Base-by-base conservation (phyloP, 2,113 vertebrate species). In the Halichoerus grypus region DNA sequence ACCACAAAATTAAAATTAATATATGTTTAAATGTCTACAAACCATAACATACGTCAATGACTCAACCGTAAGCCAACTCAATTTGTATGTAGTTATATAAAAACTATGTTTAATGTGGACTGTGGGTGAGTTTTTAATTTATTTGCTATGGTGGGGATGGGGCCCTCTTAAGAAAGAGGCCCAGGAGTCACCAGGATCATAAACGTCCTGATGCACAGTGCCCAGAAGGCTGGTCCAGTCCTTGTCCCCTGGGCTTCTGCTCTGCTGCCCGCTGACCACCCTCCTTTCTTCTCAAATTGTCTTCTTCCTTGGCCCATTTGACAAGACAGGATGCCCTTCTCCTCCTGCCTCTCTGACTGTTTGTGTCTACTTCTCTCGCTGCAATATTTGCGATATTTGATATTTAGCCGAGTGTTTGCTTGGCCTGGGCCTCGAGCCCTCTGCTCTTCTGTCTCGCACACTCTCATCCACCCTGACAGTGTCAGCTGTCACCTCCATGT, bases 1-100 rank as follows among this genome's bases (percentile, higher is more conserved):
- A 91, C 91, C 87, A 72, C 94, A 80, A 92, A 96, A 97, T 67
- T 88, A 92, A 97, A 98, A 97, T 95, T 91, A 98, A 97, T 98
- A 88, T 74, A 88, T 42, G 39, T 96, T 98, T 88, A 82, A 97
- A 85, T 55, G 46, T 94, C 92, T 95, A 81, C 57, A 96, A 69
- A 76, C 63, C 81, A n/a, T 91, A 89, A 83, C 55, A 77, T 51
- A 97, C 26, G 0, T 98, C 96, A 91, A 10, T 33, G 57, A 42
- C 88, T 67, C 71, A 46, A 61, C 31, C 11, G 9, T 61, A 61
- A 85, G 91, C 88, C 95, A 94, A 79, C 21, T 97, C 91, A 36
- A 51, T 97, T 97, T 95, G 87, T 72, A 80, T 46, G 22, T 21
- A 72, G 87, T 91, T 46, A 21, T 6, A 91, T 59, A 93, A 97